Conservation (phyloP, 2,888 invertebrate genomes). For the Andrena trimmerana region DNA sequence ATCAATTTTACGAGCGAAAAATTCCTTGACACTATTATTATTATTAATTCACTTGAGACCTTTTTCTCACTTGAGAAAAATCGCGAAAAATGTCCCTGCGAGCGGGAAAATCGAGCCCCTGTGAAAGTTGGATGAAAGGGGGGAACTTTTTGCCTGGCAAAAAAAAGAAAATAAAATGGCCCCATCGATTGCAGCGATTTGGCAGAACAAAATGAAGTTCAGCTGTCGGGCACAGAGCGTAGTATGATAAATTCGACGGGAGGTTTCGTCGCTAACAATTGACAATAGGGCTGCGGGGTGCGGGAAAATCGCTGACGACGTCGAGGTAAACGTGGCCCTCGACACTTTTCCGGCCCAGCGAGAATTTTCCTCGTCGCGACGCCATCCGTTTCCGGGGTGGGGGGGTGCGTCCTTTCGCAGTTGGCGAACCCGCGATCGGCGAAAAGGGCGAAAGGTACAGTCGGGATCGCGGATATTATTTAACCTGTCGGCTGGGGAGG, state of each 20-base stretch:
- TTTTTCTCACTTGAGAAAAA: neutral
- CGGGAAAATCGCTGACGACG: slow-evolving; percentile 49
- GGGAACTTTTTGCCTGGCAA: neutral
- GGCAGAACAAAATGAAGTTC: slow-evolving; percentile 22
- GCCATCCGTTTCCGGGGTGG: neutral
- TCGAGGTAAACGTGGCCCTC: slow-evolving; percentile 21
- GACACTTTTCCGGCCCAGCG: slow-evolving; percentile 36
- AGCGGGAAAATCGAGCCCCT: neutral
- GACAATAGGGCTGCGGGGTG: slow-evolving; percentile 34
- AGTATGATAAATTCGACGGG: slow-evolving; percentile 44
- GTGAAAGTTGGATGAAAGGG: neutral
- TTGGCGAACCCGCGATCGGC: neutral
- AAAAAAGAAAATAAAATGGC: neutral
- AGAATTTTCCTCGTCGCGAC: slow-evolving; percentile 23
- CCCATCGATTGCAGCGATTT: neutral
- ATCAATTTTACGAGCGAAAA: too few species aligned
- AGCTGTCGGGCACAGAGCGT: slow-evolving; percentile 35
- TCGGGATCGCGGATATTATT: neutral
- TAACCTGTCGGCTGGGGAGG: too few species aligned
- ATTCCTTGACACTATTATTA: too few species aligned
- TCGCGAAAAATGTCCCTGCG: neutral
- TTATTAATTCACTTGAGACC: too few species aligned
- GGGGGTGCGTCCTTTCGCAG: neutral
- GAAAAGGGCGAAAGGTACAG: neutral
- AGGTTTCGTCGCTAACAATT: slow-evolving; percentile 37